Percentiles rank a stretch among this genome's conserved stretches.
These are phyloP conservation scores for Drosophila quadrilineata DNA, from an alignment of 1,140 invertebrate genomes.

Conservation along the genomic window DNA sequence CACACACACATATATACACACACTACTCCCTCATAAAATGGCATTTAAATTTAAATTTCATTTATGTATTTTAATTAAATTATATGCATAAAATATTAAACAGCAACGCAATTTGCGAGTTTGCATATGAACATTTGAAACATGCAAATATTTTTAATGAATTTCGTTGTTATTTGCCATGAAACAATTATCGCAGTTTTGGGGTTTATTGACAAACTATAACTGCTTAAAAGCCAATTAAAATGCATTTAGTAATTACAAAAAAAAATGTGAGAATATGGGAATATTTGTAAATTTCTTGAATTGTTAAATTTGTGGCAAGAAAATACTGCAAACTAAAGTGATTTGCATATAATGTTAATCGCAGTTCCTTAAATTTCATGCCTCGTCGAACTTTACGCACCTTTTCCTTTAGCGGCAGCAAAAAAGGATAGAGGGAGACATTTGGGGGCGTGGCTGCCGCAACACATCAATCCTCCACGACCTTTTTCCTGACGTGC, in stretches of 20 bases:
- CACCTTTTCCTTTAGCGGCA: not conserved
- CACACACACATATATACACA: not conserved
- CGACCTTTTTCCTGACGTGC: constrained; percentile 42
- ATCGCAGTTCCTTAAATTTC: constrained; percentile 22
- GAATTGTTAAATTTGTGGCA: constrained; percentile 8
- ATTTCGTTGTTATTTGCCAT: constrained; percentile 34
- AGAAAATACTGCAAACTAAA: not conserved
- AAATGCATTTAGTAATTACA: not conserved
- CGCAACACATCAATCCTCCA: constrained; percentile 43
- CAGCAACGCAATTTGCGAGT: constrained; percentile 11
- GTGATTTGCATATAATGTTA: constrained; percentile 12
- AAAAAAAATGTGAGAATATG: not conserved
- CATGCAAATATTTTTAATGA: constrained; percentile 51
- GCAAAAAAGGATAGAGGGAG: too few relatives aligned
- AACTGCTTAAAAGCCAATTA: constrained; percentile 26
- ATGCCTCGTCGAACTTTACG: constrained; percentile 5
- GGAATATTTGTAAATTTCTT: not conserved
- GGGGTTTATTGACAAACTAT: constrained; percentile 14
- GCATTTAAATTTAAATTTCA: constrained; percentile 34
- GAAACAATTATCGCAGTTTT: constrained; percentile 44
- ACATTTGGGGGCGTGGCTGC: not conserved
- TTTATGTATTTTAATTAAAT: constrained; percentile 61
- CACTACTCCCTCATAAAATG: constrained; percentile 14
- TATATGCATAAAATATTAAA: constrained; percentile 65
- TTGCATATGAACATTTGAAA: constrained; percentile 2